Conservation (phyloP, 2,797 vertebrate genomes). For the Astyanax mexicanus region DNA sequence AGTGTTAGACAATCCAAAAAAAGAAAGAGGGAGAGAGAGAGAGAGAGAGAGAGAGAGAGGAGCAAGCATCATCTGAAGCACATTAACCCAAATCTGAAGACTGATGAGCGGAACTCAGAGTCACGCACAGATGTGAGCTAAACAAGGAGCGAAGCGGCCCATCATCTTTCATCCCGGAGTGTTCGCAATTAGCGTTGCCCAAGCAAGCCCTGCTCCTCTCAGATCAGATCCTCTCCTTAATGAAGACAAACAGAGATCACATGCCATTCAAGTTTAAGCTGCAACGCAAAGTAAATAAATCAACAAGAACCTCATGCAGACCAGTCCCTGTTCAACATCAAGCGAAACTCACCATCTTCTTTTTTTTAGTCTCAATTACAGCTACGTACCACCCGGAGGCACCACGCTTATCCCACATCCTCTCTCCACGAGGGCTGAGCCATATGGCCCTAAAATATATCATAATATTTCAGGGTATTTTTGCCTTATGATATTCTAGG, state of each 20-base stretch:
- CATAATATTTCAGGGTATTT: too few relatives aligned
- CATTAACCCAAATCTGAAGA: constrained; percentile 53
- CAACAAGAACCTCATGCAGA: background rate
- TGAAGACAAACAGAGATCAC: constrained; percentile 31
- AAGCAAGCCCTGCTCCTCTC: background rate
- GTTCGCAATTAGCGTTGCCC: constrained; percentile 49
- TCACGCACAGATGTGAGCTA: constrained; percentile 50
- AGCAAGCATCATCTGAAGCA: constrained; percentile 50
- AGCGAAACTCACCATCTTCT: background rate
- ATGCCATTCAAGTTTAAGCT: background rate
- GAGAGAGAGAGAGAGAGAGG: too few relatives aligned
- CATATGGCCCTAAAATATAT: too few relatives aligned
- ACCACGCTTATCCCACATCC: background rate
- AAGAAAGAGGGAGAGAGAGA: too few relatives aligned
- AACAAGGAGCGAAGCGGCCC: constrained; percentile 45
- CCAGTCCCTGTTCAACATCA: background rate
- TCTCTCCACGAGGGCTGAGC: too few relatives aligned
- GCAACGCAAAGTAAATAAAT: constrained; percentile 17
- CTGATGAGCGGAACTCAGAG: constrained; percentile 48
- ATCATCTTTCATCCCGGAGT: constrained; percentile 58
- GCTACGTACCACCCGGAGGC: background rate
- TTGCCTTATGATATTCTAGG: too few relatives aligned
- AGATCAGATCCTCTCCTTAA: constrained; percentile 21
- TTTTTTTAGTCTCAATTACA: background rate
- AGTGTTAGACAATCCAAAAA: constrained; percentile 12